Evolutionary conservation across 2,797 vertebrate species (phyloP).

Genomic region (Todus mexicanus): DNA sequence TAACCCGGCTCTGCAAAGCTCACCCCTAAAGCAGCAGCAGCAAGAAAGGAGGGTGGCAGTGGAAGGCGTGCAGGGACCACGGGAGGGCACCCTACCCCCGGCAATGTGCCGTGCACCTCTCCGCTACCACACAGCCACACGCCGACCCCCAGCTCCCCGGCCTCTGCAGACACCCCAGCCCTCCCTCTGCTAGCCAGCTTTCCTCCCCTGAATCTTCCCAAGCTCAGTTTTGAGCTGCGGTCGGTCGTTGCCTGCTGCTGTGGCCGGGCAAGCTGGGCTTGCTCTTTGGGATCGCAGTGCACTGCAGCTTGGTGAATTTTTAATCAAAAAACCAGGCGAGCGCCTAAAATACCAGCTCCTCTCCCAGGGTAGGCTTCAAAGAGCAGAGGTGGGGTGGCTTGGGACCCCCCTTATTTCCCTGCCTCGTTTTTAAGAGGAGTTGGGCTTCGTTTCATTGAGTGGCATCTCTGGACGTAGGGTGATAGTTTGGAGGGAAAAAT

Average conservation of each 20-base stretch:
- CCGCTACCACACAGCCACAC: background rate
- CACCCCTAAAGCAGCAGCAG: too few species aligned
- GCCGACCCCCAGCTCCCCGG: too few species aligned
- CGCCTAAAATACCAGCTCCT: background rate
- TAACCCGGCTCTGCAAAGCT: too few species aligned
- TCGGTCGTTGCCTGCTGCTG: accelerated
- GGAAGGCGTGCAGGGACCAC: background rate
- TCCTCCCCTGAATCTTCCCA: background rate
- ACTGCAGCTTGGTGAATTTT: accelerated
- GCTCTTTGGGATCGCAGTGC: accelerated
- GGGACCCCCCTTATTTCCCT: background rate
- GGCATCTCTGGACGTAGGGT: background rate
- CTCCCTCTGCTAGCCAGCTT: background rate
- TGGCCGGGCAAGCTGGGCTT: background rate
- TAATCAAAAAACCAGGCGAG: background rate
- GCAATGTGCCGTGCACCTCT: accelerated
- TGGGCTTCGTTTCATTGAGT: background rate
- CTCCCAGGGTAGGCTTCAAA: background rate
- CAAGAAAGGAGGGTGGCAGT: background rate
- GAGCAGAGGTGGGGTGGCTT: background rate
- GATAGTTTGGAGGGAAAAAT: background rate
- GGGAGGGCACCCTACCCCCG: background rate
- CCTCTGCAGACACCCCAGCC: background rate
- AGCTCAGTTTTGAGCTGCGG: background rate
- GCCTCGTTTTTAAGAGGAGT: background rate